A percentile compares a stretch with the other conserved stretches of the same genome.
phyloP scores from a whole-genome alignment of 2,888 invertebrate genomes.

The Limnephilus auricula region DNA sequence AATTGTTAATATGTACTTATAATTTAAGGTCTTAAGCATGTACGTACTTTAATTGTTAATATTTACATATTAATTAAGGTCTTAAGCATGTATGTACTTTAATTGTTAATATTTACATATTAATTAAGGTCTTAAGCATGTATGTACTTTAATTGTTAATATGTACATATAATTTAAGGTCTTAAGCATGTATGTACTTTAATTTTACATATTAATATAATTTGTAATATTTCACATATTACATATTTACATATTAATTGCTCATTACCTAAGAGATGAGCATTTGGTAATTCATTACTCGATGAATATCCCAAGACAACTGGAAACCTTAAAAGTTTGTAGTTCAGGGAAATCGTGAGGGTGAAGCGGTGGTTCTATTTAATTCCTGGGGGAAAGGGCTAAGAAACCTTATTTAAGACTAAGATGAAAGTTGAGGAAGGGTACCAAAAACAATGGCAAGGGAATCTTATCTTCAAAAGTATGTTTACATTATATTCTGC shows the following conservation, averaged over 20 bases:
- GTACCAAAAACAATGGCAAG: not conserved
- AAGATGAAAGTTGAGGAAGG: slow-evolving; percentile 2
- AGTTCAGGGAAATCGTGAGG: not conserved
- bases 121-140: too few relatives aligned
- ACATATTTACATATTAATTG: not conserved
- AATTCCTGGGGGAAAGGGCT: not conserved
- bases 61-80: too few relatives aligned
- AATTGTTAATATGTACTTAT: too few relatives aligned
- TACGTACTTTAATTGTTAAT: too few relatives aligned
- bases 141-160: too few relatives aligned
- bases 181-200: too few relatives aligned
- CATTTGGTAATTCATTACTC: not conserved
- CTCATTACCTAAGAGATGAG: not conserved
- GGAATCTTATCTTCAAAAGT: not conserved
- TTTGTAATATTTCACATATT: too few relatives aligned
- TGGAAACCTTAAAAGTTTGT: slow-evolving; percentile 4
- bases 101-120: too few relatives aligned
- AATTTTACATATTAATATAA: too few relatives aligned
- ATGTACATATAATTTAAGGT: too few relatives aligned
- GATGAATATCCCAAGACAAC: not conserved
- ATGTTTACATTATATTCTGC: not conserved
- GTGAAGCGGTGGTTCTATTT: not conserved
- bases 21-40: too few relatives aligned
- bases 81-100: too few relatives aligned
- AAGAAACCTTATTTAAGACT: not conserved